Evolutionary conservation across 1,140 invertebrate genomes (phyloP).

Genomic region (Bombus haemorrhoidalis): DNA sequence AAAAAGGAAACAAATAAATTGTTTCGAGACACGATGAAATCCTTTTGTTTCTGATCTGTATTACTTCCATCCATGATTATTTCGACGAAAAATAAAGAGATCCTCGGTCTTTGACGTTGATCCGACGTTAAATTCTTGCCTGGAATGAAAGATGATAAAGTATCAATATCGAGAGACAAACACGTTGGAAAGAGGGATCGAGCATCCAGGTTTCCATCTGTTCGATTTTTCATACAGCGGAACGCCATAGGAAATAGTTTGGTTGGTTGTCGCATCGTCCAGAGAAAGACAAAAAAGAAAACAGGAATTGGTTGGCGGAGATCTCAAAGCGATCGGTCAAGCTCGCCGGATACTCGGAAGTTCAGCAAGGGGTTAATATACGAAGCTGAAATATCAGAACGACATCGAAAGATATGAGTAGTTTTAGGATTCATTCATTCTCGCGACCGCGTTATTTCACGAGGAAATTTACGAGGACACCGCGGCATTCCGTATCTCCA

Average conservation of each 20-base stretch:
- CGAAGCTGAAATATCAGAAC: conserved; percentile 38
- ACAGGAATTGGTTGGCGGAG: conserved; percentile 9
- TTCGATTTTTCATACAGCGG: conserved; percentile 33
- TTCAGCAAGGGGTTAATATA: conserved; percentile 31
- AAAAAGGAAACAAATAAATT: not conserved
- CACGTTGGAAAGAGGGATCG: not conserved
- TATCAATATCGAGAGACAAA: conserved; percentile 29
- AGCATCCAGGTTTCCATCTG: not conserved
- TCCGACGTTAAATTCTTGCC: not conserved
- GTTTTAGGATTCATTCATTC: conserved; percentile 26
- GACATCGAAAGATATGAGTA: conserved; percentile 37
- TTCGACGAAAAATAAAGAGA: not conserved
- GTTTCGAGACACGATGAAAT: not conserved
- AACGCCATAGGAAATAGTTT: not conserved
- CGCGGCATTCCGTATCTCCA: conserved; percentile 30
- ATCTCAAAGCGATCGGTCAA: not conserved
- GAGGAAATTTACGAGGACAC: conserved; percentile 30
- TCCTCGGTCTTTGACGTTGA: not conserved
- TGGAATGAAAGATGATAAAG: conserved; percentile 21
- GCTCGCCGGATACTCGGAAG: not conserved
- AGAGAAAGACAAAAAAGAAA: not conserved
- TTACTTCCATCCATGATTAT: not conserved
- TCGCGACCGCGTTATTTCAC: conserved; percentile 23
- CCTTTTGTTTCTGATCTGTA: not conserved
- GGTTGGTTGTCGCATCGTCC: not conserved